Conservation (phyloP, 2,797 vertebrate genomes). For the Pseudochaenichthys georgianus region DNA sequence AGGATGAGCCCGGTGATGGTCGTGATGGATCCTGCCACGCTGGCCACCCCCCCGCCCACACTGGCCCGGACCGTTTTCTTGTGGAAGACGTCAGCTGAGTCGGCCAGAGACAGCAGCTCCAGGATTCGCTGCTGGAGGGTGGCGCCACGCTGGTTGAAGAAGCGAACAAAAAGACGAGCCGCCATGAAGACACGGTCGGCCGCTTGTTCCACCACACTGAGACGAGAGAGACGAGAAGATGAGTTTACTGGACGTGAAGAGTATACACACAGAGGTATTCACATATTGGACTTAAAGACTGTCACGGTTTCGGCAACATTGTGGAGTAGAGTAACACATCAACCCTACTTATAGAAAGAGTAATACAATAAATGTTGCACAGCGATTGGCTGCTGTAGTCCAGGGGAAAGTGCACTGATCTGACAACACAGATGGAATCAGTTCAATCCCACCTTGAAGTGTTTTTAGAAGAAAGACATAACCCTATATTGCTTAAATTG, state of each 20-base stretch:
- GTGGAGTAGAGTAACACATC: too few species aligned
- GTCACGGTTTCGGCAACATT: too few species aligned
- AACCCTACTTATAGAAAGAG: too few species aligned
- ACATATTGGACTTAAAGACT: too few species aligned
- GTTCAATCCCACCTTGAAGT: too few species aligned
- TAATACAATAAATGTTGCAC: too few species aligned
- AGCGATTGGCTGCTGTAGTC: too few species aligned
- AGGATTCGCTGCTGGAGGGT: conserved; percentile 77
- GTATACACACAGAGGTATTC: too few species aligned
- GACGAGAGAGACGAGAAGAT: neutral
- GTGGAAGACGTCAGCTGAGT: conserved; percentile 82
- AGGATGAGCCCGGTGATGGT: conserved; percentile 85
- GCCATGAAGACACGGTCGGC: conserved; percentile 86
- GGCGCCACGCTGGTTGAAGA: conserved; percentile 79
- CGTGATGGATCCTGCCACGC: conserved; percentile 82
- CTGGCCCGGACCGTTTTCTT: conserved; percentile 81
- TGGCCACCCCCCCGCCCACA: conserved; percentile 81
- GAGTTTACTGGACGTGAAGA: neutral
- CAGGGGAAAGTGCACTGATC: too few species aligned
- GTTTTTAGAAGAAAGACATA: too few species aligned
- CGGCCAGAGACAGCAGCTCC: conserved; percentile 76
- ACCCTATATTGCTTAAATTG: too few species aligned
- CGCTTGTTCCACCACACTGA: conserved; percentile 80
- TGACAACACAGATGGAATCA: too few species aligned
- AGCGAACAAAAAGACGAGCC: conserved; percentile 82